Percentiles rank a stretch among this genome's conserved stretches.
These are phyloP conservation scores for Chionis minor DNA, from an alignment of 2,113 vertebrate species.

Conservation along the genomic window DNA sequence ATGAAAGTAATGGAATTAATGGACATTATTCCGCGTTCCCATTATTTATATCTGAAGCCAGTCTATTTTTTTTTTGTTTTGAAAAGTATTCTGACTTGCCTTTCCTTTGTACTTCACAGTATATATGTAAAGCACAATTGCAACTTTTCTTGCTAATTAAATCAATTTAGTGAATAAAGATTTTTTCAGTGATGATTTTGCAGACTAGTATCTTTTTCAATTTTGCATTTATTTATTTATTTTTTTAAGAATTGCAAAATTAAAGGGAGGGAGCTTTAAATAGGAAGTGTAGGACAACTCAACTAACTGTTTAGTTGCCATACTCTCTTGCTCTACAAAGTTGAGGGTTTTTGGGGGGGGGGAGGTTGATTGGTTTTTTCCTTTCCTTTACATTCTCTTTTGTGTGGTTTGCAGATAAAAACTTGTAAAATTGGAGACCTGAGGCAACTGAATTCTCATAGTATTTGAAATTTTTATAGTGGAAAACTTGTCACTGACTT, in stretches of 20 bases:
- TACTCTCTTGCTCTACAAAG: background rate
- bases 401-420: background rate
- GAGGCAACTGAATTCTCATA: background rate
- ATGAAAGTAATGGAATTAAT: background rate
- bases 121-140: background rate
- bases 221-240: background rate
- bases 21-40: background rate
- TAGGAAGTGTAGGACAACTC: background rate
- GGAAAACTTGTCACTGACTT: background rate
- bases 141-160: background rate
- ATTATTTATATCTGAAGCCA: background rate
- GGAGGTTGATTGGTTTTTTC: too few relatives aligned
- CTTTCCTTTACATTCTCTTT: background rate
- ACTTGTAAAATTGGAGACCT: background rate
- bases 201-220: background rate
- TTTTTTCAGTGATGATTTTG: background rate
- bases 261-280: background rate
- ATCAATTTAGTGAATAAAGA: background rate
- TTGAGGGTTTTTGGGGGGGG: background rate
- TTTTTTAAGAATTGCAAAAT: background rate
- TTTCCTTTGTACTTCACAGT: background rate
- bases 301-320: background rate
- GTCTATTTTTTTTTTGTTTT: background rate
- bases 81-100: background rate
- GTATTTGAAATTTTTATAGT: background rate